Conservation (phyloP, 2,797 vertebrate species). For the Microctenopoma stevenorrisi region DNA sequence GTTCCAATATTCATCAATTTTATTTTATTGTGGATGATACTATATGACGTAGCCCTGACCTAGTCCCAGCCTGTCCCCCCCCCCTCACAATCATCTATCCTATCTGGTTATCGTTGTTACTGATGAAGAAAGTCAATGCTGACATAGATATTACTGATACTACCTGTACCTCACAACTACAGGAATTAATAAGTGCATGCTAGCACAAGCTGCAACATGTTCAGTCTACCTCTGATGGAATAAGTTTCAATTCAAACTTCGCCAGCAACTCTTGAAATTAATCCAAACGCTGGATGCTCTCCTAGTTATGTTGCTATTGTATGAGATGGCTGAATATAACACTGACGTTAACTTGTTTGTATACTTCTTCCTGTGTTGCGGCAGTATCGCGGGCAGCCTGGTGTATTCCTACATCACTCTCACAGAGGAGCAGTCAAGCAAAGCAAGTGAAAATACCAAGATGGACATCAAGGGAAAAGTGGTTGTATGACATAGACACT, state of each 20-base stretch:
- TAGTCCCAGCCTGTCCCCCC: too few relatives aligned
- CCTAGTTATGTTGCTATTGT: too few relatives aligned
- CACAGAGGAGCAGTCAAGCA: slow-evolving; percentile 90
- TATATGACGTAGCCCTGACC: too few relatives aligned
- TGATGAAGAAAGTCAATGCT: background rate
- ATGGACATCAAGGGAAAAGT: slow-evolving; percentile 81
- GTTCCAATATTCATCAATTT: too few relatives aligned
- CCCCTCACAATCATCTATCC: too few relatives aligned
- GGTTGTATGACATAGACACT: slow-evolving; percentile 79
- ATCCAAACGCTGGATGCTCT: too few relatives aligned
- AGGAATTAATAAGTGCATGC: slow-evolving; percentile 3
- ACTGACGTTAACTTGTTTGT: background rate
- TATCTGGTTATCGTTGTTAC: too few relatives aligned
- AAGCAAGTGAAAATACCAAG: slow-evolving; percentile 83
- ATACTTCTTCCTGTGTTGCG: slow-evolving; percentile 31
- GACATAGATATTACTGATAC: background rate
- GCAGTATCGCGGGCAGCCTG: slow-evolving; percentile 94
- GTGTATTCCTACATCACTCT: slow-evolving; percentile 97
- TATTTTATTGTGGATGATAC: too few relatives aligned
- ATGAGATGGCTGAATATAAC: background rate
- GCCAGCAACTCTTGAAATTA: background rate
- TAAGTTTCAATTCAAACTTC: background rate
- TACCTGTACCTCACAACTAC: slow-evolving; percentile 1
- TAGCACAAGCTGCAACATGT: slow-evolving; percentile 29
- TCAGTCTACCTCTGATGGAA: background rate